Base-by-base conservation (phyloP, 2,113 vertebrate species). In the Thermophis baileyi region DNA sequence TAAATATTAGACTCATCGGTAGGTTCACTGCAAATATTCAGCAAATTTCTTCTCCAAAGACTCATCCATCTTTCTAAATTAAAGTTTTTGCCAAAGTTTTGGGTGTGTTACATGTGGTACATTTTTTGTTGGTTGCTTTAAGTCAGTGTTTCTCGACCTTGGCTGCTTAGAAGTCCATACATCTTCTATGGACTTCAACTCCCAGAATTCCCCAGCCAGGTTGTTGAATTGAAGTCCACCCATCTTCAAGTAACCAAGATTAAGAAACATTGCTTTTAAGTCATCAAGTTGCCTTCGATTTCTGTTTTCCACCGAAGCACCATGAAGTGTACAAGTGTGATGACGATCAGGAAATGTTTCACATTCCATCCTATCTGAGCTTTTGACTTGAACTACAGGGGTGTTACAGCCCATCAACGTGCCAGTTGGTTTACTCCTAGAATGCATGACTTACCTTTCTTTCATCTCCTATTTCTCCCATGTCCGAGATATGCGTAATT, bases 1-100 rank as follows among this genome's bases (percentile, higher is more conserved):
- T 50, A 94, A 91, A 92, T 35, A 50, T 85, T 85, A 24, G 35
- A 93, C 94, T 95, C 92, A 94, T 95, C 94, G 10, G 10, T 51
- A 44, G 8, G 46, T 90, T 94, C 40, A 91, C 44, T 51, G 9
- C 49, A 94, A 93, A 94, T 18, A 47, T 60, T 93, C 93, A 87
- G 93, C 94, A 88, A 96, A 94, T 91, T 93, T 60, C 93, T 74
- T 86, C 30, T 35, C 16, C 69, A 57, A 85, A 93, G 44, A 6
- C 18, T 10, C 53, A 85, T 55, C 35, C 9, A 20, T 54, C 60
- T 89, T 81, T 60, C 49, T 22, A 51, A 51, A 51, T 53, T 11
- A 63, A 88, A 50, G 24, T 18, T 50, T 7, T 35, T 74, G 12
- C 91, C 86, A 69, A 53, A 16, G 49, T 44, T 92, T 60, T 22